phyloP scores from a whole-genome alignment of 2,113 vertebrate genomes.

The Pogona vitticeps region DNA sequence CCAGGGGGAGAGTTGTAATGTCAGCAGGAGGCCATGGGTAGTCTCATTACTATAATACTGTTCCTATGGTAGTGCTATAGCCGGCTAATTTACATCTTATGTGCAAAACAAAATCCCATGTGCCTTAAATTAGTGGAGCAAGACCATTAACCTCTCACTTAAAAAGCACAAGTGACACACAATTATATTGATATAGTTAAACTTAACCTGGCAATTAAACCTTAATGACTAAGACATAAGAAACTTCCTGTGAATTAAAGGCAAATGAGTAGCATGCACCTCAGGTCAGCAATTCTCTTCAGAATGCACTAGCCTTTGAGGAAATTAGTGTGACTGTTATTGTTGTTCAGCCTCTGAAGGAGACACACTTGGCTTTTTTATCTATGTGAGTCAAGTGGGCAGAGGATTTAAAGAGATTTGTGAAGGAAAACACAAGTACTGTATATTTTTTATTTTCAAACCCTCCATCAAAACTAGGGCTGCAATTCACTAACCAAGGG shows the following conservation, averaged over 20 bases:
- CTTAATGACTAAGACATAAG: conserved; percentile 21
- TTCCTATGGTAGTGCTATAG: neutral
- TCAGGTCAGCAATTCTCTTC: conserved; percentile 30
- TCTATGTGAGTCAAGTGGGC: neutral
- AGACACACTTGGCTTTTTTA: neutral
- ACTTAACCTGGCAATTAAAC: conserved; percentile 37
- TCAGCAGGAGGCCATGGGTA: neutral
- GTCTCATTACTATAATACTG: conserved; percentile 16
- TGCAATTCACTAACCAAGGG: neutral
- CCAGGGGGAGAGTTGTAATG: neutral
- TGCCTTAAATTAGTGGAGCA: conserved; percentile 43
- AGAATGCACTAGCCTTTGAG: conserved; percentile 1
- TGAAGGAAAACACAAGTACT: neutral
- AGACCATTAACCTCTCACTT: conserved; percentile 39
- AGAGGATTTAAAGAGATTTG: neutral
- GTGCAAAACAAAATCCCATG: conserved; percentile 47
- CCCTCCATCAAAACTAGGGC: neutral
- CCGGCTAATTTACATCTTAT: conserved; percentile 31
- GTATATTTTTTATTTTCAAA: neutral
- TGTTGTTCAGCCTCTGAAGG: conserved; percentile 22
- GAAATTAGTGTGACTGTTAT: neutral
- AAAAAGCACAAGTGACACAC: conserved; percentile 32
- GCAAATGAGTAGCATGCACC: conserved; percentile 24
- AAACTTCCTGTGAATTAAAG: conserved; percentile 39
- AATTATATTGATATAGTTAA: conserved; percentile 49